A percentile compares a stretch with the other conserved stretches of the same genome.
Conservation (phyloP, 2,888 invertebrate genomes). For the Hedya salicella region DNA sequence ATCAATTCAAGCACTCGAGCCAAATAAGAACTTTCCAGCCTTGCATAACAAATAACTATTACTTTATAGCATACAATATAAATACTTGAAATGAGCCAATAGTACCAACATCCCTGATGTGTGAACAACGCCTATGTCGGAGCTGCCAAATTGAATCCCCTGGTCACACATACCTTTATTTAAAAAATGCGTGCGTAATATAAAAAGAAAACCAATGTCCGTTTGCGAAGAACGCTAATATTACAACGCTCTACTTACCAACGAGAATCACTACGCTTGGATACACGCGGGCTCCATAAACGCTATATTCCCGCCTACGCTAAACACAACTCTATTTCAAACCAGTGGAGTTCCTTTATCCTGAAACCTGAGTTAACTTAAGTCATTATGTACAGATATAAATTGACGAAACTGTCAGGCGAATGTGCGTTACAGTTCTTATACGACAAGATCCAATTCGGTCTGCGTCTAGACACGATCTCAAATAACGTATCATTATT, state of each 20-base stretch:
- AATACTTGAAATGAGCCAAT: too few relatives aligned
- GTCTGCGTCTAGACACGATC: background rate
- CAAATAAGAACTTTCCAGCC: too few relatives aligned
- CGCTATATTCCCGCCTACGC: slow-evolving; percentile 10
- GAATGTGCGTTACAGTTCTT: slow-evolving; percentile 5
- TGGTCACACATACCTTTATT: background rate
- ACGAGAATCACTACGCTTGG: slow-evolving; percentile 56
- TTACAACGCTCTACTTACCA: slow-evolving; percentile 55
- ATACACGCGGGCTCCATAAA: slow-evolving; percentile 42
- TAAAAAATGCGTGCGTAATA: background rate
- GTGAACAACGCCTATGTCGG: too few relatives aligned
- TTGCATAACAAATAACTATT: too few relatives aligned
- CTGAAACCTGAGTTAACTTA: background rate
- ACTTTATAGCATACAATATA: too few relatives aligned
- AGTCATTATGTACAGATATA: slow-evolving; percentile 5
- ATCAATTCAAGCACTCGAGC: too few relatives aligned
- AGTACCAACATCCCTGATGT: too few relatives aligned
- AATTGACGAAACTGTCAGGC: slow-evolving; percentile 17
- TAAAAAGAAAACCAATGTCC: slow-evolving; percentile 43
- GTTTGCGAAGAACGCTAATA: slow-evolving; percentile 34
- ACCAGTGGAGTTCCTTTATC: background rate
- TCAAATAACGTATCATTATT: slow-evolving; percentile 20
- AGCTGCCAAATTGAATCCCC: too few relatives aligned
- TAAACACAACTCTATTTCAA: slow-evolving; percentile 10
- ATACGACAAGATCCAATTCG: slow-evolving; percentile 8